Base-by-base conservation (phyloP, 2,888 invertebrate genomes). In the Noctua janthina region DNA sequence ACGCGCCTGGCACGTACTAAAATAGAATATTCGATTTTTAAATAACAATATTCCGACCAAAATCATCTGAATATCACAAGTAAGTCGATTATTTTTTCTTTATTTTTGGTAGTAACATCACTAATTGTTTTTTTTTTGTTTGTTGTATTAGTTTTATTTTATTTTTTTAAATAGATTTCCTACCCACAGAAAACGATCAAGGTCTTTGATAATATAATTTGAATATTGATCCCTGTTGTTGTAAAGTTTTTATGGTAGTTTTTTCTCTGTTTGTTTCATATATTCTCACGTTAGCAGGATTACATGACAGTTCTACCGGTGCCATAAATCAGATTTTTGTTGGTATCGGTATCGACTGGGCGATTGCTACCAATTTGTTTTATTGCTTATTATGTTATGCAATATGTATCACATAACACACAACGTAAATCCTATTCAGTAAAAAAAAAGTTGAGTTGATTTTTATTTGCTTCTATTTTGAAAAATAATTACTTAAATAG, bases 1-100 rank as follows among this genome's bases (percentile, higher is more conserved):
- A 87, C 90, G 87, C 90, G 91, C 83, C 89, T 88, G 92, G 89
- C 91, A 89, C 90, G 91, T 91, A 90, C 87, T 80, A 90, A 91
- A 92, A 91, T 91, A 92, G 89, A 90, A 89, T 85, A 80, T 83
- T 88, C 86, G 79, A 86, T 88, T 83, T 88, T 84, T 88, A 87
- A 78, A 83, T 85, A 84, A 84, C 49, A 84, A 76, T 82, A 76
- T 80, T 81, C 73, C 81, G 69, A 79, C 81, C 80, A 84, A 85
- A 84, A 80, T 75, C 70, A 43, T 66, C 83, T 78, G 82, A 72
- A 74, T 69, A 69, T 56, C 81, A 78, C 69, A 78, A 74, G 89
- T 89, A 71, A 89, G 89, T 89, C 64, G 64, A 80, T 82, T 83
- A 46, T 78, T 74, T 68, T 64, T 13, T 10, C 4, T 71, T 43